Evolutionary conservation across 2,113 vertebrate genomes (phyloP).

Genomic region (Okapia johnstoni): DNA sequence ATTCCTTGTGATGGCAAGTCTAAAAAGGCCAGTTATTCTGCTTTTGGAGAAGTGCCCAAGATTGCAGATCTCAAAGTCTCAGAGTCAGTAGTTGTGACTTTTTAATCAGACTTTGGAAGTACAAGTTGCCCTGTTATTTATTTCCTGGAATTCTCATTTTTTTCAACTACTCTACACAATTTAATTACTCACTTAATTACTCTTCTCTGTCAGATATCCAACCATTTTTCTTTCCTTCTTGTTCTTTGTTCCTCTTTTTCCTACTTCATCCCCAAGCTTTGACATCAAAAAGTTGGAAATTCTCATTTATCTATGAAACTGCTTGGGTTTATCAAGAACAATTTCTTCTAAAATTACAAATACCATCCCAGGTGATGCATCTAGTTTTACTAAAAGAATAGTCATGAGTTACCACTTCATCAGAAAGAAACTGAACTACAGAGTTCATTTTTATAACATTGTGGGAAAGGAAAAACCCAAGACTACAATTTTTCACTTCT

Average conservation of each 20-base stretch:
- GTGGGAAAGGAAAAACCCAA: background rate
- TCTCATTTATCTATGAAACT: background rate
- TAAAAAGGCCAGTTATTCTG: rapidly evolving
- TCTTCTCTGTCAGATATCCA: background rate
- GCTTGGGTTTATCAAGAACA: background rate
- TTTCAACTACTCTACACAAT: background rate
- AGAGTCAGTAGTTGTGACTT: background rate
- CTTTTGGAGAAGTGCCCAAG: background rate
- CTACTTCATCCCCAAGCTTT: background rate
- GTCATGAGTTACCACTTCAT: background rate
- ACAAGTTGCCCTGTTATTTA: background rate
- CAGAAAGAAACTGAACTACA: no score
- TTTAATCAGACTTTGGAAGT: background rate
- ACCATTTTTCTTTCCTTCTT: background rate
- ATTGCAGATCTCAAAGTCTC: background rate
- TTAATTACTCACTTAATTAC: background rate
- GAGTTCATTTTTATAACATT: no score
- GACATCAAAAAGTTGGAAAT: background rate
- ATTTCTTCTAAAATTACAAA: background rate
- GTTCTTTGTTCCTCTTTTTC: background rate
- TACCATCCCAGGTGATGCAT: background rate
- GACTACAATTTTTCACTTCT: background rate
- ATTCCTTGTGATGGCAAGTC: background rate
- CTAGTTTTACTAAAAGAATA: background rate
- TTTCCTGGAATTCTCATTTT: background rate